A percentile compares a stretch with the other conserved stretches of the same genome.
Evolutionary conservation across 2,113 vertebrate genomes (phyloP).

Genomic region (Tursiops truncatus): DNA sequence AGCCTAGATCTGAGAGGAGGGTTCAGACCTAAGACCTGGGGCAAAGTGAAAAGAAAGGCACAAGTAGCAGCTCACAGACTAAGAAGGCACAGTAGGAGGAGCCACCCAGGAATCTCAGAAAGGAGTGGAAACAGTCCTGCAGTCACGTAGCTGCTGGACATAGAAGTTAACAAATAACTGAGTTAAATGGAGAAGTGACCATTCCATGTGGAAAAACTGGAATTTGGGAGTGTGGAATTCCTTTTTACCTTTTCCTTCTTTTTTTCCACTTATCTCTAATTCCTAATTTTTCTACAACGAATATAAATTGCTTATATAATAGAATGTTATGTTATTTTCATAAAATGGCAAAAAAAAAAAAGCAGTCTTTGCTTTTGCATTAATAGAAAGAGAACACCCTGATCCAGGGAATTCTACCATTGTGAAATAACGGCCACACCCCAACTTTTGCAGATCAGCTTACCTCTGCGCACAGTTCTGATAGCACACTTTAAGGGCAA

Average conservation of each 20-base stretch:
- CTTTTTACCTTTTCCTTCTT: background rate
- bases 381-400: background rate
- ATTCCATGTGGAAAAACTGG: background rate
- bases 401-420: background rate
- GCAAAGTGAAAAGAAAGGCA: background rate
- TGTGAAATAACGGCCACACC: background rate
- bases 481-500: background rate
- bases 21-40: background rate
- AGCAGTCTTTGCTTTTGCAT: background rate
- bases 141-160: background rate
- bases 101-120: background rate
- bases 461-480: background rate
- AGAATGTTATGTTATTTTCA: background rate
- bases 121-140: background rate
- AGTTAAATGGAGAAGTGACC: background rate
- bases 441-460: background rate
- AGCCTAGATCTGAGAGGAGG: background rate
- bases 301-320: background rate
- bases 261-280: background rate
- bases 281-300: background rate
- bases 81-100: background rate
- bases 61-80: background rate
- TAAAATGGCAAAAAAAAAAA: background rate
- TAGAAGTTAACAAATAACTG: background rate
- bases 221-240: background rate